A percentile compares a stretch with the other conserved stretches of the same genome.
Conservation (phyloP, 2,113 vertebrate species). For the Steatornis caripensis region DNA sequence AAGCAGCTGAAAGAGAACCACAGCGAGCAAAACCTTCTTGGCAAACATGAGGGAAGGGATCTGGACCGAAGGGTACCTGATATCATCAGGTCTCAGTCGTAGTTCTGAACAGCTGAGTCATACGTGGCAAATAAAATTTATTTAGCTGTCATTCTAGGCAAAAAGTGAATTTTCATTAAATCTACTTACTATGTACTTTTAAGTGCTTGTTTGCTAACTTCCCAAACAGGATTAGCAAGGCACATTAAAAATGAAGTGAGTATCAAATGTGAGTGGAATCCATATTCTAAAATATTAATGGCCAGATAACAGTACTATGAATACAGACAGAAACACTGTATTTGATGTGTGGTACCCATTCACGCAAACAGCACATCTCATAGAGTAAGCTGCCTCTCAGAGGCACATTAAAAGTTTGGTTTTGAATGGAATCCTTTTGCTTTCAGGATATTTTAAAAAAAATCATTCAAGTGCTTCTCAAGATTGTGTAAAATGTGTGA, state of each 20-base stretch:
- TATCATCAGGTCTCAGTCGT: background rate
- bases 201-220: background rate
- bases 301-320: background rate
- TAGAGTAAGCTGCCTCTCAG: background rate
- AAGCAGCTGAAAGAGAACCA: background rate
- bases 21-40: background rate
- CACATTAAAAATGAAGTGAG: background rate
- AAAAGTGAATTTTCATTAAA: background rate
- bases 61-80: background rate
- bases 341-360: background rate
- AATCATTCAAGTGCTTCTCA: background rate
- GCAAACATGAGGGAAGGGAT: background rate
- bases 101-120: background rate
- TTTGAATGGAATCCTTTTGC: background rate
- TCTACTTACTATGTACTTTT: background rate
- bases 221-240: background rate
- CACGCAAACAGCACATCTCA: background rate
- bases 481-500: background rate
- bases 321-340: background rate
- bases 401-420: background rate
- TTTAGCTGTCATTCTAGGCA: background rate
- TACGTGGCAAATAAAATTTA: rapidly evolving
- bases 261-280: background rate
- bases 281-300: background rate
- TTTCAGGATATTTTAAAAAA: background rate